These are phyloP conservation scores for Pseudachorutes palmiensis DNA, from an alignment of 1,140 invertebrate genomes.

Conservation along the genomic window DNA sequence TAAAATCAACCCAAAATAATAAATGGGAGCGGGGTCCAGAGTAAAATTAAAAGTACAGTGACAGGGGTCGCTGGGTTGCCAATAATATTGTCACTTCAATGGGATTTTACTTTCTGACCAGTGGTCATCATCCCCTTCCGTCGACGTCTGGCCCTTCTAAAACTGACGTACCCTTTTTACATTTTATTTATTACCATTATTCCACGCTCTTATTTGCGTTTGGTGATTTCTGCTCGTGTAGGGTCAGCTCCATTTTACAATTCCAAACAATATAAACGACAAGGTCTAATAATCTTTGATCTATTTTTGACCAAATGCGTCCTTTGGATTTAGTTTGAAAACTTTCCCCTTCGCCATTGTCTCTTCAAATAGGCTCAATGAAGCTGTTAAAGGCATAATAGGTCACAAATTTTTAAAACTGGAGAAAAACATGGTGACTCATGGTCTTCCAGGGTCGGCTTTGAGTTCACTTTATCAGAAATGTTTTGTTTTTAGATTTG, in stretches of 20 bases:
- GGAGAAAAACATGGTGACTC: too few relatives aligned
- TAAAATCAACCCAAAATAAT: neutral
- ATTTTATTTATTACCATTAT: constrained; percentile 6
- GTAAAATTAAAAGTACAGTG: neutral
- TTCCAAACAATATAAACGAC: neutral
- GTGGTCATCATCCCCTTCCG: neutral
- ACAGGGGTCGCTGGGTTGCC: neutral
- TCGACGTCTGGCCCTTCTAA: neutral
- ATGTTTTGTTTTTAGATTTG: too few relatives aligned
- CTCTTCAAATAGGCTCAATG: too few relatives aligned
- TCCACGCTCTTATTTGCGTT: too few relatives aligned
- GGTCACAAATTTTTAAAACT: too few relatives aligned
- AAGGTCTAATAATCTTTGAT: neutral
- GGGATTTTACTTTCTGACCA: constrained; percentile 6
- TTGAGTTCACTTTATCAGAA: too few relatives aligned
- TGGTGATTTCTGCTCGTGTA: neutral
- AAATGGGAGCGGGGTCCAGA: neutral
- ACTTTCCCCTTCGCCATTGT: neutral
- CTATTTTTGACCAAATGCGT: neutral
- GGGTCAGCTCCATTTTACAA: neutral
- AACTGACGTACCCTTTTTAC: constrained; percentile 11
- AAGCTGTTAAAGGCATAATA: too few relatives aligned
- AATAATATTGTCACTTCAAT: neutral
- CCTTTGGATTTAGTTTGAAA: neutral
- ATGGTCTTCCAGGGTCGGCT: too few relatives aligned